A percentile compares a stretch with the other conserved stretches of the same genome.
Evolutionary conservation across 2,888 invertebrate species (phyloP).

Genomic region (Hemithea aestivaria): DNA sequence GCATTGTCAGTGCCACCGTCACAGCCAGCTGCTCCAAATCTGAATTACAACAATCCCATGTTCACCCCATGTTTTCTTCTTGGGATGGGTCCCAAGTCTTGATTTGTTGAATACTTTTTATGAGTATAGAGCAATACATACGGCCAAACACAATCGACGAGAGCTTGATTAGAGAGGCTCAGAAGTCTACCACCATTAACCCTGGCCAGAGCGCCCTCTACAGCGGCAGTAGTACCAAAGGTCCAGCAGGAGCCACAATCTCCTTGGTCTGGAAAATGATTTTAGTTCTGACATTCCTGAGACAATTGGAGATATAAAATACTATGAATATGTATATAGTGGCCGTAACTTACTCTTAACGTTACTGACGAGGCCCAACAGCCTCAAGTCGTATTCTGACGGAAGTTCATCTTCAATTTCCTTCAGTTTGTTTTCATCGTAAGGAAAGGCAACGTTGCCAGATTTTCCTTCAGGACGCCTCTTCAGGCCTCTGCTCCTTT

Average conservation of each 20-base stretch:
- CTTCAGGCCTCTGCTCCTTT: constrained; percentile 38
- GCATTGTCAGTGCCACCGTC: constrained; percentile 94
- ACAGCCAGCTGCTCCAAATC: constrained; percentile 90
- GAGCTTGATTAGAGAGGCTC: constrained; percentile 55
- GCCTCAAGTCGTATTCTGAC: constrained; percentile 46
- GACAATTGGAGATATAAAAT: background rate
- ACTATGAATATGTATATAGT: no score
- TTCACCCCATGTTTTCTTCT: no score
- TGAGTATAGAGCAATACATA: no score
- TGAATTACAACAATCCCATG: constrained; percentile 32
- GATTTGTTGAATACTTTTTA: no score
- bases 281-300: no score
- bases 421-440: constrained; percentile 33
- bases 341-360: constrained; percentile 49
- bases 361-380: constrained; percentile 45
- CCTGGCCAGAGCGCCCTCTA: constrained; percentile 58
- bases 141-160: constrained; percentile 64
- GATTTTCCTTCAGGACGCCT: constrained; percentile 36
- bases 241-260: constrained; percentile 59
- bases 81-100: no score
- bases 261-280: constrained; percentile 43
- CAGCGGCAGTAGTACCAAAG: constrained; percentile 51
- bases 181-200: constrained; percentile 50
- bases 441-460: constrained; percentile 54
- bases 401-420: constrained; percentile 38